A percentile compares a stretch with the other conserved stretches of the same genome.
phyloP scores from a whole-genome alignment of 2,113 vertebrate genomes.

The Mystacornis crossleyi region DNA sequence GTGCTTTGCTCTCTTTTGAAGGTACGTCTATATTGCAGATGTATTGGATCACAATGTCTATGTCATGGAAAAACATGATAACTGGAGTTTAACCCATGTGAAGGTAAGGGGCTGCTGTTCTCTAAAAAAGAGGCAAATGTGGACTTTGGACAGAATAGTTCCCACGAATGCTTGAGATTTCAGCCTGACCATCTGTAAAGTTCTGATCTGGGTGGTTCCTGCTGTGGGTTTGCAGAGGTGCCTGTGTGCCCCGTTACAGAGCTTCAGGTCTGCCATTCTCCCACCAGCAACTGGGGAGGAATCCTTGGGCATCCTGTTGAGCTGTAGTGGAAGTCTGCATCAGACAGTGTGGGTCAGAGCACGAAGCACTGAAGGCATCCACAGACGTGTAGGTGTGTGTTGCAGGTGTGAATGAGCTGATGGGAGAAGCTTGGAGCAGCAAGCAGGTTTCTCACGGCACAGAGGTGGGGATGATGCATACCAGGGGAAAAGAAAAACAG shows the following conservation, averaged over 20 bases:
- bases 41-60: slow-evolving; percentile 69
- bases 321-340: neutral
- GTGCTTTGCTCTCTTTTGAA: slow-evolving; percentile 64
- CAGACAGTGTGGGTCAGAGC: neutral
- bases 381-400: neutral
- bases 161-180: neutral
- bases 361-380: neutral
- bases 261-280: neutral
- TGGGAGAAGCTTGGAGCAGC: neutral
- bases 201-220: neutral
- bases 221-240: neutral
- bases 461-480: neutral
- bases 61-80: slow-evolving; percentile 81
- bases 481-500: neutral
- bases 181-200: neutral
- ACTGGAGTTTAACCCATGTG: slow-evolving; percentile 76
- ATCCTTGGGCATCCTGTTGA: fast-evolving
- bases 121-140: neutral
- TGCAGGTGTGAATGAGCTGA: neutral
- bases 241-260: fast-evolving
- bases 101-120: slow-evolving; percentile 81
- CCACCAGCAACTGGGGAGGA: neutral
- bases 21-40: slow-evolving; percentile 87
- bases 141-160: neutral
- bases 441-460: neutral